Evolutionary conservation across 2,888 invertebrate species (phyloP).

Genomic region (Nasonia oneida): DNA sequence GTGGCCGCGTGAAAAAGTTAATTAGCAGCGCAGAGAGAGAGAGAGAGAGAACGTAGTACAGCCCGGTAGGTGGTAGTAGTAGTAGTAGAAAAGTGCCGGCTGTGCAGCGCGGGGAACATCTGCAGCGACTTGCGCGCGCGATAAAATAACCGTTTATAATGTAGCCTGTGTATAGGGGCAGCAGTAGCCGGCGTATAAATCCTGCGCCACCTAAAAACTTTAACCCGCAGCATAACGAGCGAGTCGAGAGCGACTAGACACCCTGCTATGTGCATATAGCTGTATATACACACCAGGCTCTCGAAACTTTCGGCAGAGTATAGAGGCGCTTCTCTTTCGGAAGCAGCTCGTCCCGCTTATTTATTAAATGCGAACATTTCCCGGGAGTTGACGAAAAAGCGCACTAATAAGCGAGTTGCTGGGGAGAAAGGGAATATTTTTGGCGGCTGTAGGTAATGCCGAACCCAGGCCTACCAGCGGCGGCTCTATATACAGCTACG

Average conservation of each 20-base stretch:
- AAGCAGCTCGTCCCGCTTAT: background rate
- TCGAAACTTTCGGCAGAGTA: background rate
- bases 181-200: slow-evolving; percentile 37
- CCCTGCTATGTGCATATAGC: background rate
- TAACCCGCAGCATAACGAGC: slow-evolving; percentile 14
- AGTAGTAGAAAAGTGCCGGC: background rate
- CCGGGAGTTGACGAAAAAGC: background rate
- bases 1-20: slow-evolving; percentile 22
- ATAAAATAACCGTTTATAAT: slow-evolving; percentile 45
- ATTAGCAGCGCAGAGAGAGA: background rate
- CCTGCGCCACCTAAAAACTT: slow-evolving; percentile 20
- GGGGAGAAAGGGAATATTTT: background rate
- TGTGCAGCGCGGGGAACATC: background rate
- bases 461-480: slow-evolving; percentile 53
- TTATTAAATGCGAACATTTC: background rate
- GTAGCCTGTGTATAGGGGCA: slow-evolving; percentile 22
- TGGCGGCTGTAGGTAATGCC: slow-evolving; percentile 42
- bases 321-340: background rate
- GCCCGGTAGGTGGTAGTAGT: background rate
- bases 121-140: background rate
- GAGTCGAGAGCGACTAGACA: background rate
- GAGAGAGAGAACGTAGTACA: background rate
- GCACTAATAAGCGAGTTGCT: background rate
- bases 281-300: background rate
- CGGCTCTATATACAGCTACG: background rate